Percentiles rank a stretch among this genome's conserved stretches.
phyloP scores from a whole-genome alignment of 2,113 vertebrate genomes.

The Bos javanicus region DNA sequence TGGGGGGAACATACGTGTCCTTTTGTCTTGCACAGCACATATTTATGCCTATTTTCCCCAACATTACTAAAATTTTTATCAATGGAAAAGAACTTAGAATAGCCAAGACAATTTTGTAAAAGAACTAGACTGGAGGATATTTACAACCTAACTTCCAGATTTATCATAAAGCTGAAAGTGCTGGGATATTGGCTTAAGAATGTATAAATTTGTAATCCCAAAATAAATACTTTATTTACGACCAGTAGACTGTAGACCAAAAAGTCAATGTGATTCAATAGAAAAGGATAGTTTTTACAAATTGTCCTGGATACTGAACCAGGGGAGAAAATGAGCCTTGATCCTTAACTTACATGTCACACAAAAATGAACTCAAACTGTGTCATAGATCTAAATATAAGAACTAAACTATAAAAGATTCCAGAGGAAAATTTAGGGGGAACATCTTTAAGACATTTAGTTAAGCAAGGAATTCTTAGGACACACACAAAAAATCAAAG shows the following conservation, averaged over 20 bases:
- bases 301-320: neutral
- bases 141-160: neutral
- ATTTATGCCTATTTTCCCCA: neutral
- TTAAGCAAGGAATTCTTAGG: neutral
- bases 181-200: neutral
- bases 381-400: neutral
- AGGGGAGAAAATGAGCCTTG: neutral
- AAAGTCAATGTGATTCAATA: neutral
- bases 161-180: neutral
- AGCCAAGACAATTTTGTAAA: neutral
- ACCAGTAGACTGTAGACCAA: neutral
- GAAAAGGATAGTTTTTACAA: neutral
- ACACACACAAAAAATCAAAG: neutral
- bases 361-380: neutral
- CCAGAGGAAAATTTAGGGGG: neutral
- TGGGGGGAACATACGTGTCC: neutral
- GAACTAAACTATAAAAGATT: neutral
- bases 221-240: neutral
- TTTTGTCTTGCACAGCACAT: neutral
- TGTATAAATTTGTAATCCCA: neutral
- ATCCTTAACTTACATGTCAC: neutral
- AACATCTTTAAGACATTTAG: neutral
- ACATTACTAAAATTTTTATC: neutral
- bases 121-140: neutral
- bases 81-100: neutral